Base-by-base conservation (phyloP, 2,113 vertebrate species). In the Nerophis lumbriciformis region DNA sequence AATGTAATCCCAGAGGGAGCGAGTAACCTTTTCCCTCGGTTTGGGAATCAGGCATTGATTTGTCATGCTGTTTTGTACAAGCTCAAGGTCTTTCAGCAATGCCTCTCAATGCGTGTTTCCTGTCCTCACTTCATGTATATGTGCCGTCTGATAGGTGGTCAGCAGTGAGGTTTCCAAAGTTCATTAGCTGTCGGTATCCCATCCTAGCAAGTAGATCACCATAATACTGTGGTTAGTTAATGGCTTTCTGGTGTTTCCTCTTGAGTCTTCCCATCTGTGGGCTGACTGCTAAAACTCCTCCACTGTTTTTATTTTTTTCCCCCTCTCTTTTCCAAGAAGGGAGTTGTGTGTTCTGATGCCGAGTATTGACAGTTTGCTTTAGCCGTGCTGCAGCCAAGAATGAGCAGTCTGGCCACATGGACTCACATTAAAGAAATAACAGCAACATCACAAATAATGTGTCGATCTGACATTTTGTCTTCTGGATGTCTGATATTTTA, bases 161-260 rank as follows among this genome's bases (percentile, higher is more conserved):
- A 56, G 53, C n/a, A 38, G 21, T 8, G 56, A 58, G 53, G 57
- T 37, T 45, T 57, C 39, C 15, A 60, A 44, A 92, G 93, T 96
- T 96, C 94, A 95, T 96, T 94, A 95, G 93, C 91, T 84, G 76
- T 93, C 92, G 92, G 89, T 88, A 88, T 91, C 92, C 93, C 90
- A 89, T 93, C 92, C 92, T 92, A 94, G 90, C 74, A 82, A 94
- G 92, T 94, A 93, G 94, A 97, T 96, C 91, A 93, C 92, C 91
- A 93, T 95, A 94, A 95, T 93, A 93, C 92, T 95, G 94, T 92
- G 93, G 93, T 98, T 95, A 96, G 93, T 95, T 97, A 98, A 98
- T 98, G 96, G 94, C 93, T 97, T 94, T 95, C 92, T 95, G 91
- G 92, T 93, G 93, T 97, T 95, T 93, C 90, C 97, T 94, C 94